Conservation (phyloP, 1,140 invertebrate species). For the Camponotus floridanus region DNA sequence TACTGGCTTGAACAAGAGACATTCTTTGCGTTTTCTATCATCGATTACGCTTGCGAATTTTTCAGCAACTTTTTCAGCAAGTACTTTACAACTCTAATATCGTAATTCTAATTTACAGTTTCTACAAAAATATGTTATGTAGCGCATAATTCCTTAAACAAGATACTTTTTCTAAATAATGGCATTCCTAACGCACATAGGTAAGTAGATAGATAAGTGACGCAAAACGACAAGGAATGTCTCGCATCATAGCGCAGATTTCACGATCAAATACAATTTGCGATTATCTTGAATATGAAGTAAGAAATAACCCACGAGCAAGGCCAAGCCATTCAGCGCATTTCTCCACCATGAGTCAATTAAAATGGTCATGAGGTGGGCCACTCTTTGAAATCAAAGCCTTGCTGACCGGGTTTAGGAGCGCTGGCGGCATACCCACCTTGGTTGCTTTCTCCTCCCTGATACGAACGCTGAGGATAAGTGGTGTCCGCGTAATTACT, state of each 20-base stretch:
- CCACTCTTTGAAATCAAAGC: slow-evolving; percentile 89
- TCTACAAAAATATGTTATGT: slow-evolving; percentile 30
- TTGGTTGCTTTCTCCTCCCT: slow-evolving; percentile 86
- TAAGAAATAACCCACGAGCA: slow-evolving; percentile 82
- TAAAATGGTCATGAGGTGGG: slow-evolving; percentile 88
- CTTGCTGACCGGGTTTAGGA: slow-evolving; percentile 87
- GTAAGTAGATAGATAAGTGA: background rate
- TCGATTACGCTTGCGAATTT: background rate
- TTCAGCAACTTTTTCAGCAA: background rate
- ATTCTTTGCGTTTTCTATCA: slow-evolving; percentile 44
- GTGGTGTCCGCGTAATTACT: slow-evolving; percentile 86
- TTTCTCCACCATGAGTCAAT: slow-evolving; percentile 83
- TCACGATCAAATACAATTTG: slow-evolving; percentile 57
- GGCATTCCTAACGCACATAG: background rate
- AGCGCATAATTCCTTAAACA: slow-evolving; percentile 15
- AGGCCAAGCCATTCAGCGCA: slow-evolving; percentile 83
- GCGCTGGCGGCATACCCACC: slow-evolving; percentile 87
- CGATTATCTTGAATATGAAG: slow-evolving; percentile 62
- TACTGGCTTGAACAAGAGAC: slow-evolving; percentile 60
- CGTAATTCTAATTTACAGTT: background rate
- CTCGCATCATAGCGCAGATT: slow-evolving; percentile 52
- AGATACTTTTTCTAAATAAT: slow-evolving; percentile 27
- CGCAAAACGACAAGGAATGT: slow-evolving; percentile 55
- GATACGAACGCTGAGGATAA: slow-evolving; percentile 86
- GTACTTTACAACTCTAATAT: slow-evolving; percentile 33